phyloP scores from a whole-genome alignment of 2,797 vertebrate species.

The Coreius guichenoti region DNA sequence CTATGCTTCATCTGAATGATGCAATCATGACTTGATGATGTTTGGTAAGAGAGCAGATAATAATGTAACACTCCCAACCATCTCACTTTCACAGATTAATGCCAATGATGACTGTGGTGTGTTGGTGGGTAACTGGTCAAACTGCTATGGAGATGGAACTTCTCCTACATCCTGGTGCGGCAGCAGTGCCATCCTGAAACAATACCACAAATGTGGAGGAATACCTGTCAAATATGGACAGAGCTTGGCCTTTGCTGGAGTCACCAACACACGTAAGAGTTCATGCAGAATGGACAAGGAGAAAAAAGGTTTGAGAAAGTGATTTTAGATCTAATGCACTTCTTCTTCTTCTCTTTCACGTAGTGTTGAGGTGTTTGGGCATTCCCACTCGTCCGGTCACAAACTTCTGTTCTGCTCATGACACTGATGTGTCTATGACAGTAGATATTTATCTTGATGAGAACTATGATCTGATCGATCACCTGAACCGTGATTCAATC shows the following conservation, averaged over 20 bases:
- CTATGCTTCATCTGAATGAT: not conserved
- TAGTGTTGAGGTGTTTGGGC: slow-evolving; percentile 81
- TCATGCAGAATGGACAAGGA: not conserved
- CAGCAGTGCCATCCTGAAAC: slow-evolving; percentile 86
- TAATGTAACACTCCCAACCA: not conserved
- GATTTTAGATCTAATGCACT: not conserved
- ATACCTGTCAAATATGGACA: slow-evolving; percentile 85
- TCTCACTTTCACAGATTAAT: slow-evolving; percentile 79
- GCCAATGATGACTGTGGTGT: slow-evolving; percentile 86
- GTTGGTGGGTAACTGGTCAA: slow-evolving; percentile 88
- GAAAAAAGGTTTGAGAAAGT: not conserved
- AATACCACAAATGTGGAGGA: slow-evolving; percentile 76
- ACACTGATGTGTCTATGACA: slow-evolving; percentile 91
- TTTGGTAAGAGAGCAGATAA: not conserved
- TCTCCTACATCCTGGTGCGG: slow-evolving; percentile 86
- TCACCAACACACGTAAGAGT: slow-evolving; percentile 80
- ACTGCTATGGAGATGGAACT: slow-evolving; percentile 79
- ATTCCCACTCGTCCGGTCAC: slow-evolving; percentile 88
- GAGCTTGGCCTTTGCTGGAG: slow-evolving; percentile 89
- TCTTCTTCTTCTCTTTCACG: not conserved
- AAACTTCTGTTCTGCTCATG: slow-evolving; percentile 94
- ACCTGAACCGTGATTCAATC: slow-evolving; percentile 88
- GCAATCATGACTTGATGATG: not conserved
- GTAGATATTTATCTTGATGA: slow-evolving; percentile 91
- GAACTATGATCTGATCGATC: slow-evolving; percentile 82